Percentiles rank a stretch among this genome's conserved stretches.
These are phyloP conservation scores for Protonemura montana DNA, from an alignment of 2,888 invertebrate species.

Conservation along the genomic window DNA sequence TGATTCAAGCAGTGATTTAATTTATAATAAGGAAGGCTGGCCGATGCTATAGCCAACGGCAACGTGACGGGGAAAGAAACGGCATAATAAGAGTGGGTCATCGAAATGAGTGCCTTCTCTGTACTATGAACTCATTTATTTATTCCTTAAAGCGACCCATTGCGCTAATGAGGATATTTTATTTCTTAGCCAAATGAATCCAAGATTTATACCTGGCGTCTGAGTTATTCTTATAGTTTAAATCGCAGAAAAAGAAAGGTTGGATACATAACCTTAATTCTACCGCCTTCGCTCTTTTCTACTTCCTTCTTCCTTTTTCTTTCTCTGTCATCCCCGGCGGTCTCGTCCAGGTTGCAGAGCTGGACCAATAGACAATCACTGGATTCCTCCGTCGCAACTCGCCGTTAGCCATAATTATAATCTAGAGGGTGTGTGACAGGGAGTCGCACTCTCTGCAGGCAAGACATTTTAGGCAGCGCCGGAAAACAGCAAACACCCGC, in stretches of 20 bases:
- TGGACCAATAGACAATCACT: not conserved
- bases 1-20: constrained; percentile 7
- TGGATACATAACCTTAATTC: not conserved
- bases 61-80: not conserved
- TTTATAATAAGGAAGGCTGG: not conserved
- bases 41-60: not conserved
- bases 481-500: too few species aligned
- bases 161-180: constrained; percentile 2
- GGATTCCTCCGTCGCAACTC: not conserved
- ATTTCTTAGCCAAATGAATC: not conserved
- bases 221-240: not conserved
- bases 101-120: not conserved
- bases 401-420: not conserved
- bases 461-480: not conserved
- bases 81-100: not conserved
- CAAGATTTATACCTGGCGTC: not conserved
- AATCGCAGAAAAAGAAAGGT: not conserved
- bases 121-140: not conserved
- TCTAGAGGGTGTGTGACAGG: not conserved
- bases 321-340: not conserved
- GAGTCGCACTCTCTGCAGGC: not conserved
- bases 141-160: not conserved
- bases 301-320: not conserved
- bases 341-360: not conserved
- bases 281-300: too few species aligned